Percentiles rank a stretch among this genome's conserved stretches.
phyloP scores from a whole-genome alignment of 2,797 vertebrate genomes.

The Manis javanica region DNA sequence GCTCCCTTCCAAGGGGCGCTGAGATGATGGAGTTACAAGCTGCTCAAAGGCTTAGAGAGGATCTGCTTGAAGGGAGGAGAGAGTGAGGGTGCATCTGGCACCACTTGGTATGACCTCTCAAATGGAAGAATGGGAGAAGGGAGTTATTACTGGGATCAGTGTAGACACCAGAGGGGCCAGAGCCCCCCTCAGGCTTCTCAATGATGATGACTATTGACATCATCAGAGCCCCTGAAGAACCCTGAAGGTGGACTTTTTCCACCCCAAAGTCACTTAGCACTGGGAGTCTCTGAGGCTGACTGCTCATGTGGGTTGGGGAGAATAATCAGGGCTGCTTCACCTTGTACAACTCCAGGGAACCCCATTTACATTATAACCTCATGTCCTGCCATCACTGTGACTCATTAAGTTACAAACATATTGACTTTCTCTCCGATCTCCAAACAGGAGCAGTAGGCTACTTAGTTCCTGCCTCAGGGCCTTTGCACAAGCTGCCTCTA shows the following conservation, averaged over 20 bases:
- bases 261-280: background rate
- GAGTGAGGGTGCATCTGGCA: slow-evolving; percentile 37
- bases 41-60: slow-evolving; percentile 65
- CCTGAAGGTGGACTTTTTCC: background rate
- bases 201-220: background rate
- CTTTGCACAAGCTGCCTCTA: background rate
- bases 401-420: background rate
- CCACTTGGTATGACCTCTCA: background rate
- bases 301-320: fast-evolving
- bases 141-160: background rate
- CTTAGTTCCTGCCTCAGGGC: background rate
- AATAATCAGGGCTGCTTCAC: background rate
- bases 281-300: background rate
- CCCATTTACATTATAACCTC: background rate
- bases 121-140: background rate
- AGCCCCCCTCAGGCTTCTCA: background rate
- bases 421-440: background rate
- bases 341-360: background rate
- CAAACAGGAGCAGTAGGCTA: background rate
- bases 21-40: slow-evolving; percentile 51
- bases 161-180: background rate
- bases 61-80: background rate
- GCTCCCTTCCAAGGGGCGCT: slow-evolving; percentile 24
- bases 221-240: background rate
- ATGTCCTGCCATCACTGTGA: background rate